Evolutionary conservation across 92 coral and sea anemone species (phyloP), one percentile per base, ranked within the genome.

Genomic region (Porites cylindrica): DNA sequence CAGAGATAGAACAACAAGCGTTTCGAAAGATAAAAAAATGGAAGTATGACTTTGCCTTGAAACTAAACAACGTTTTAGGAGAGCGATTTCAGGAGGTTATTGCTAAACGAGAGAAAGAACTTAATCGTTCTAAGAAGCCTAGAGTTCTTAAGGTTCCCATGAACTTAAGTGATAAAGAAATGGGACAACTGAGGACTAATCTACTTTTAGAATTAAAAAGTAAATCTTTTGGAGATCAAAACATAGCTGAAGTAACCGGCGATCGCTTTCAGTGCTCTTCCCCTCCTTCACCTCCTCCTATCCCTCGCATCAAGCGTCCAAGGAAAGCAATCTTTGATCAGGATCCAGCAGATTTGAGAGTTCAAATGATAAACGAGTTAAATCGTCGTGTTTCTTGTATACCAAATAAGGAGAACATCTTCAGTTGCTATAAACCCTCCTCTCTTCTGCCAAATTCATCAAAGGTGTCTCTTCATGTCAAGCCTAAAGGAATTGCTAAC

Each of bases 1-100:
- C 93, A n/a, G 80, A 85, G n/a, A 83, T 90, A 51, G 93, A 90
- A 50, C 87, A 86, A 32, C 86, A 90, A 69, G 93, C 90, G 19
- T 85, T 90, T 75, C 68, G 82, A 29, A 90, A 76, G 51, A 90
- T 90, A 4, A 90, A 66, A 56, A 26, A 90, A 61, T 90, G 93
- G 93, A 90, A 90, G 51, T 72, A 79, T 17, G 79, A 71, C 19
- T 90, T 90, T 65, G 90, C 90, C n/a, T 75, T 64, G 58, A 90
- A 90, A 83, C 77, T 90, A 14, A 68, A 90, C 23, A 86, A 75
- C 60, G 83, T 90, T 24, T 82, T 90, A 11, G 82, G 90, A 23
- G 82, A 80, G 32, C 76, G 85, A 86, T 66, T 19, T 43, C 73
- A 80, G 78, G 75, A 75, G 13, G 58, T 21, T 47, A 78, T 51